These are phyloP conservation scores for Cichladusa arquata DNA, from an alignment of 2,113 vertebrate genomes.

Conservation along the genomic window DNA sequence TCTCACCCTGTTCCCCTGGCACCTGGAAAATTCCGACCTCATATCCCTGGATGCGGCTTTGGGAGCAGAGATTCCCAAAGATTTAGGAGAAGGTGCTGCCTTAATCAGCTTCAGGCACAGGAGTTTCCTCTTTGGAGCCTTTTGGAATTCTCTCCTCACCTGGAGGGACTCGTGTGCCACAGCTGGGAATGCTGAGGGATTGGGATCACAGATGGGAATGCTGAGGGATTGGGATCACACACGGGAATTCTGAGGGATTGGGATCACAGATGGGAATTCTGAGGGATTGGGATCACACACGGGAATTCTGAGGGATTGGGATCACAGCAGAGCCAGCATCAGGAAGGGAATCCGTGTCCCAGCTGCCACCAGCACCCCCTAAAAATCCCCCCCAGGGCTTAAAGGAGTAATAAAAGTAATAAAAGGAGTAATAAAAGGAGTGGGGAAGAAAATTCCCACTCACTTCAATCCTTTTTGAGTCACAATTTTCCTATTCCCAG, in stretches of 20 bases:
- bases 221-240: not conserved
- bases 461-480: not conserved
- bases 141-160: not conserved
- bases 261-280: not conserved
- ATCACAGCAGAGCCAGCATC: not conserved
- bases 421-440: too few species aligned
- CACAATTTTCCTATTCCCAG: accelerated
- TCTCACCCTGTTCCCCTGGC: accelerated
- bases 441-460: accelerated
- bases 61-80: not conserved
- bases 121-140: not conserved
- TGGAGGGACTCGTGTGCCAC: not conserved
- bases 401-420: too few species aligned
- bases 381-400: accelerated
- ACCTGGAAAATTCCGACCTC: accelerated
- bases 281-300: too few species aligned
- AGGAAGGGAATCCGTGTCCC: accelerated
- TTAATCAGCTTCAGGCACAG: accelerated
- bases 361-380: too few species aligned
- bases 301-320: not conserved
- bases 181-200: not conserved
- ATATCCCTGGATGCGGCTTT: accelerated
- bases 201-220: not conserved
- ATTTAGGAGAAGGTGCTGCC: not conserved
- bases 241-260: not conserved